Conservation (phyloP, 2,888 invertebrate genomes). For the Saturnia pavonia region DNA sequence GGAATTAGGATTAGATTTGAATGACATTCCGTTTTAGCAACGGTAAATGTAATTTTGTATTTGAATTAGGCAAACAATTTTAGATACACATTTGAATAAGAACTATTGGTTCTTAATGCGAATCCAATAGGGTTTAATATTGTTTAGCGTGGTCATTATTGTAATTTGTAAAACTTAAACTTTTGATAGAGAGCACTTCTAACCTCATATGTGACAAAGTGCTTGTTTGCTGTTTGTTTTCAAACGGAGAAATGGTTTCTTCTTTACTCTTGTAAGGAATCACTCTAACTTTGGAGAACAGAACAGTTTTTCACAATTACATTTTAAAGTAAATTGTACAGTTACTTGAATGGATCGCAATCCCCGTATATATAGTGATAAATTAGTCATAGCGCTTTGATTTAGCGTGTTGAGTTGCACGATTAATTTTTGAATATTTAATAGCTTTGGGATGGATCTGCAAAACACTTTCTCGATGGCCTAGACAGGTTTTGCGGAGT, state of each 20-base stretch:
- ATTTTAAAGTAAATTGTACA: background rate
- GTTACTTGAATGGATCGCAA: too few species aligned
- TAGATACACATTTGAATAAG: slow-evolving; percentile 38
- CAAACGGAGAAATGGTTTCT: slow-evolving; percentile 7
- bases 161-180: slow-evolving; percentile 41
- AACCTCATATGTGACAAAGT: slow-evolving; percentile 47
- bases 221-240: slow-evolving; percentile 9
- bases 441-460: too few species aligned
- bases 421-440: too few species aligned
- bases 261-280: background rate
- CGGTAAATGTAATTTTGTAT: slow-evolving; percentile 35
- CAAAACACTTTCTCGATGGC: too few species aligned
- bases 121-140: slow-evolving; percentile 34
- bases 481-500: too few species aligned
- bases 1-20: slow-evolving; percentile 29
- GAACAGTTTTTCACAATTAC: background rate
- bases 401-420: too few species aligned
- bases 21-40: background rate
- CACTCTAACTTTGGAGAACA: background rate
- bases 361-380: too few species aligned
- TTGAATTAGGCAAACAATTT: slow-evolving; percentile 53
- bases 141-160: slow-evolving; percentile 3
- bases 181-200: slow-evolving; percentile 48
- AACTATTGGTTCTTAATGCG: slow-evolving; percentile 31
- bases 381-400: too few species aligned